Conservation (phyloP, 2,113 vertebrate species). For the Perca fluviatilis region DNA sequence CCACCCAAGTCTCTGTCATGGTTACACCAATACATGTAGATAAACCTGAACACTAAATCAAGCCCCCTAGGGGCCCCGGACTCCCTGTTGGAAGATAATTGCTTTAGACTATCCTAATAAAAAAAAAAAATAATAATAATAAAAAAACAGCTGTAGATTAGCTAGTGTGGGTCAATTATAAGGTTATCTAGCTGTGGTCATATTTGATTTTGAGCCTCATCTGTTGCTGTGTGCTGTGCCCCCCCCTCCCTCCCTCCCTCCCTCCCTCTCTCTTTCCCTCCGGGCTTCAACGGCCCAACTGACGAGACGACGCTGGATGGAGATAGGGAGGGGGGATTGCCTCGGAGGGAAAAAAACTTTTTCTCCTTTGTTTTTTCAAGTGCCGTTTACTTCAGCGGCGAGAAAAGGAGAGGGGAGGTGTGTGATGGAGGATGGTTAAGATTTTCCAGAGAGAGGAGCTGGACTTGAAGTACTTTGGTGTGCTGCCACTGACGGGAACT, state of each 20-base stretch:
- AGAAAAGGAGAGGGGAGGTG: neutral
- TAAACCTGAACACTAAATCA: no score
- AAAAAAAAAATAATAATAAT: no score
- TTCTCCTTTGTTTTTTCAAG: slow-evolving; percentile 57
- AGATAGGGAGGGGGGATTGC: slow-evolving; percentile 32
- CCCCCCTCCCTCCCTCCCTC: no score
- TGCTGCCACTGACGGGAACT: neutral
- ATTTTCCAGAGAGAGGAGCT: slow-evolving; percentile 38
- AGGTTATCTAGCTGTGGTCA: no score
- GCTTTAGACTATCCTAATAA: no score
- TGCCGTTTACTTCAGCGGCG: slow-evolving; percentile 16
- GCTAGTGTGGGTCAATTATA: no score
- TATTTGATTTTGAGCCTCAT: neutral
- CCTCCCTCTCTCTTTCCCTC: neutral
- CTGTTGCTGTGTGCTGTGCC: neutral
- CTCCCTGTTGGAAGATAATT: no score
- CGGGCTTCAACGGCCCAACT: slow-evolving; percentile 41
- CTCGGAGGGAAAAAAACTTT: slow-evolving; percentile 41
- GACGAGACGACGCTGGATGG: slow-evolving; percentile 47
- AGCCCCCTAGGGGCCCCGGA: no score
- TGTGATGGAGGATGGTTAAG: slow-evolving; percentile 9
- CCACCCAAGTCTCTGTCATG: no score
- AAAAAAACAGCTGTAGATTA: no score
- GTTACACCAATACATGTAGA: no score
- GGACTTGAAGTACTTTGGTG: neutral